Conservation (phyloP, 2,113 vertebrate species). For the Lutjanus erythropterus region DNA sequence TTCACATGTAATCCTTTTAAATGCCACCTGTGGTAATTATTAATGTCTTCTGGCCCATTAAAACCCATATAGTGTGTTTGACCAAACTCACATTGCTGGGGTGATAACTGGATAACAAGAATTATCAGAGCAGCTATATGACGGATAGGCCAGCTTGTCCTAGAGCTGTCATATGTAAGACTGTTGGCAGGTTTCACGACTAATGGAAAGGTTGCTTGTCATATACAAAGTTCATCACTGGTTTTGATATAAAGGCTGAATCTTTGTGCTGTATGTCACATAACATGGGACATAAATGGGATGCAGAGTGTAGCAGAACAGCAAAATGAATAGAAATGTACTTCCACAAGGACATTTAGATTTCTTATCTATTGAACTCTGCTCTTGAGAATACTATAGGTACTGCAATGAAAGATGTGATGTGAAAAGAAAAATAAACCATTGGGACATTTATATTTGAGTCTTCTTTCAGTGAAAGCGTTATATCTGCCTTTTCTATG, state of each 20-base stretch:
- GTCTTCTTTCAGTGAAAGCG: not conserved
- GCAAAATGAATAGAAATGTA: not conserved
- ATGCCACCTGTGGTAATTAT: constrained; percentile 69
- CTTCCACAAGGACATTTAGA: not conserved
- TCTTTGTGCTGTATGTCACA: not conserved
- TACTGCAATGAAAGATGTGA: not conserved
- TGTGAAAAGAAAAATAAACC: no score
- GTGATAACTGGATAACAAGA: constrained; percentile 9
- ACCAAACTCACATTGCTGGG: constrained; percentile 22
- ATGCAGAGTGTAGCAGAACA: not conserved
- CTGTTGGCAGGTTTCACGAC: not conserved
- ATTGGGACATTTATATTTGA: no score
- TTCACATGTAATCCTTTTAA: constrained; percentile 72
- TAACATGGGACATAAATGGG: not conserved
- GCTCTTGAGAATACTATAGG: not conserved
- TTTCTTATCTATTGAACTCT: not conserved
- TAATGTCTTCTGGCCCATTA: constrained; percentile 63
- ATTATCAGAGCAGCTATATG: constrained; percentile 21
- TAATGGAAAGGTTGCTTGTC: not conserved
- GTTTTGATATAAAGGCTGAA: not conserved
- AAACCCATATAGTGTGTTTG: constrained; percentile 33
- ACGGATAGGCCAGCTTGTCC: not conserved
- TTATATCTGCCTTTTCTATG: not conserved
- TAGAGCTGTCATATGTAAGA: not conserved
- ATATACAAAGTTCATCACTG: not conserved